Evolutionary conservation across 2,113 vertebrate species (phyloP).

Genomic region (Morone saxatilis): DNA sequence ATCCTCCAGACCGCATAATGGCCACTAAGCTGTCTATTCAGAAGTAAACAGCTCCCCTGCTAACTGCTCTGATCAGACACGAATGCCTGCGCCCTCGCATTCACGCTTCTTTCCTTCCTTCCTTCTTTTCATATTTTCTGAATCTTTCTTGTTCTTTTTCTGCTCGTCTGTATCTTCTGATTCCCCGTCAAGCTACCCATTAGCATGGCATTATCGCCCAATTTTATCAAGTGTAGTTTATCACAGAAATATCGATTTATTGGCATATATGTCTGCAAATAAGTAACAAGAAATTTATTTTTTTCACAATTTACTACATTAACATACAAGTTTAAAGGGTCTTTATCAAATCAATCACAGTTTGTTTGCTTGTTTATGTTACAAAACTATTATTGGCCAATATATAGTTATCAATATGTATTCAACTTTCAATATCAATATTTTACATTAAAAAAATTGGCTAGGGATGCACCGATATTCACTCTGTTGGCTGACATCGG

Average conservation of each 20-base stretch:
- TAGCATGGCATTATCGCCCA: neutral
- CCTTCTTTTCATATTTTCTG: neutral
- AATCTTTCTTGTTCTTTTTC: neutral
- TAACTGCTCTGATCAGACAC: slow-evolving; percentile 84
- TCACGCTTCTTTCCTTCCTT: slow-evolving; percentile 3
- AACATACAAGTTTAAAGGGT: neutral
- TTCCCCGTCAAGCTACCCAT: neutral
- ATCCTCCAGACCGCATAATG: slow-evolving; percentile 89
- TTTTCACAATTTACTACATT: neutral
- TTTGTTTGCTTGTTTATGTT: neutral
- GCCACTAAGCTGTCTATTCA: slow-evolving; percentile 93
- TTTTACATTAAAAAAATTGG: no score
- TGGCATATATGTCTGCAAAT: no score
- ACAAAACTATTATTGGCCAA: neutral
- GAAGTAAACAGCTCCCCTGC: slow-evolving; percentile 84
- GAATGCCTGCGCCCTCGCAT: slow-evolving; percentile 35
- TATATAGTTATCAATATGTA: neutral
- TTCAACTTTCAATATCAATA: neutral
- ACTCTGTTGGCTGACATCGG: no score
- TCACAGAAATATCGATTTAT: neutral
- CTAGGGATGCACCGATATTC: no score
- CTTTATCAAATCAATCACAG: neutral
- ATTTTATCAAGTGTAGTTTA: neutral
- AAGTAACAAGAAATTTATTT: no score
- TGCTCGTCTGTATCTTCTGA: neutral